phyloP scores from a whole-genome alignment of 2,113 vertebrate species.

The Semicossyphus pulcher region DNA sequence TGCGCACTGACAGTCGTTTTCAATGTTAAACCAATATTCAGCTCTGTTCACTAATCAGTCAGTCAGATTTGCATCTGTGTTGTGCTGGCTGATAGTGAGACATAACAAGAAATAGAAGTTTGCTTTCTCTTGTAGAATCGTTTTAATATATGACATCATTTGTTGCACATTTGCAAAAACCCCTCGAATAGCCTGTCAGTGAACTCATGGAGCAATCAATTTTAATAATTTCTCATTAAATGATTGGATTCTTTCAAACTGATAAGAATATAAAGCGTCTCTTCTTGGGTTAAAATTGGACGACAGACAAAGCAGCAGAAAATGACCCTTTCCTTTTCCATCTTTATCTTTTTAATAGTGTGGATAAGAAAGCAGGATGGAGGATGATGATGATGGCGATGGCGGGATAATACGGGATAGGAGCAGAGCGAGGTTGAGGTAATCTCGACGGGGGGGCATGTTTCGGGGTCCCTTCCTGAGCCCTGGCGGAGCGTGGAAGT shows the following conservation, averaged over 20 bases:
- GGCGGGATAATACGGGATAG: slow-evolving; percentile 51
- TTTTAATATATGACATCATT: slow-evolving; percentile 22
- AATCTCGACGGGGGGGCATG: slow-evolving; percentile 69
- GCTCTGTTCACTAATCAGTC: slow-evolving; percentile 40
- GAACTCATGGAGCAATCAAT: slow-evolving; percentile 51
- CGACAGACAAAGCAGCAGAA: slow-evolving; percentile 61
- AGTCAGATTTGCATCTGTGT: slow-evolving; percentile 14
- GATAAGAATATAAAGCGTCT: slow-evolving; percentile 33
- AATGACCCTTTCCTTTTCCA: slow-evolving; percentile 29
- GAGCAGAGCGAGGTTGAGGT: slow-evolving; percentile 42
- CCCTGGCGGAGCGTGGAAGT: slow-evolving; percentile 79
- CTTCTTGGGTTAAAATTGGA: slow-evolving; percentile 39
- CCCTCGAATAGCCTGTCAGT: slow-evolving; percentile 25
- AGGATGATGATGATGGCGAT: slow-evolving; percentile 44
- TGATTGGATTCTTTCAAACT: slow-evolving; percentile 44
- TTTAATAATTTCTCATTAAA: slow-evolving; percentile 60
- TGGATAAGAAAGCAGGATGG: slow-evolving; percentile 52
- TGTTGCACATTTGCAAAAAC: slow-evolving; percentile 11
- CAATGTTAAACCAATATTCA: slow-evolving; percentile 33
- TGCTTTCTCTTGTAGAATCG: background rate
- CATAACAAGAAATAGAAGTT: slow-evolving; percentile 9
- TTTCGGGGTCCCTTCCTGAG: slow-evolving; percentile 56
- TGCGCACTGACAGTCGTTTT: slow-evolving; percentile 42
- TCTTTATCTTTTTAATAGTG: slow-evolving; percentile 60
- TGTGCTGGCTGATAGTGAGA: background rate